Conservation (phyloP, 2,888 invertebrate species). For the Mesorhabditis sp. region DNA sequence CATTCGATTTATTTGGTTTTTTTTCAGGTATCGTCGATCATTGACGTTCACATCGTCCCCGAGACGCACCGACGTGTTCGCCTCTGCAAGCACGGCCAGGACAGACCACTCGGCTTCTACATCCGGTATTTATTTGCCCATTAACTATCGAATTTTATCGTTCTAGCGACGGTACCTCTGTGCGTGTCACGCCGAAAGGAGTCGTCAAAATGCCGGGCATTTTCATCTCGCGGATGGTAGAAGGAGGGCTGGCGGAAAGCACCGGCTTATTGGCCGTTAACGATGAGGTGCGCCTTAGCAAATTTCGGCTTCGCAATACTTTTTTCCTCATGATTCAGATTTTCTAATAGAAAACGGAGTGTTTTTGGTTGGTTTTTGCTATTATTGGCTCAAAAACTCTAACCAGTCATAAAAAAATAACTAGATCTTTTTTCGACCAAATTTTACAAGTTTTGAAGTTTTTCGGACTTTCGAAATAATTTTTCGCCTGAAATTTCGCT, state of each 20-base stretch:
- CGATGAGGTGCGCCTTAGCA: constrained; percentile 70
- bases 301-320: too few species aligned
- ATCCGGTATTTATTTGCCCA: constrained; percentile 69
- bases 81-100: constrained; percentile 91
- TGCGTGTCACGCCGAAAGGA: constrained; percentile 71
- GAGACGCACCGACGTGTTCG: constrained; percentile 92
- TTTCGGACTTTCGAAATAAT: too few species aligned
- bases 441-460: too few species aligned
- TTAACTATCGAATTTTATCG: constrained; percentile 8
- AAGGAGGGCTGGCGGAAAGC: constrained; percentile 89
- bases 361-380: too few species aligned
- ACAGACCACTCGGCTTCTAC: constrained; percentile 91
- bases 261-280: constrained; percentile 95
- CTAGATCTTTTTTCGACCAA: too few species aligned
- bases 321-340: too few species aligned
- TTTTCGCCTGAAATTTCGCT: too few species aligned
- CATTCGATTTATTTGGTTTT: neutral
- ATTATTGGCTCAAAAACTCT: too few species aligned
- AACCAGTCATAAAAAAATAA: too few species aligned
- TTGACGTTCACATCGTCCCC: constrained; percentile 97
- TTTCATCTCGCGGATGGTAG: constrained; percentile 92
- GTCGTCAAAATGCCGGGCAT: constrained; percentile 67
- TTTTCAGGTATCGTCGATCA: constrained; percentile 86
- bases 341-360: too few species aligned
- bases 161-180: constrained; percentile 64